Evolutionary conservation across 2,888 invertebrate species (phyloP).

Genomic region (Lacanobia wlatinum): DNA sequence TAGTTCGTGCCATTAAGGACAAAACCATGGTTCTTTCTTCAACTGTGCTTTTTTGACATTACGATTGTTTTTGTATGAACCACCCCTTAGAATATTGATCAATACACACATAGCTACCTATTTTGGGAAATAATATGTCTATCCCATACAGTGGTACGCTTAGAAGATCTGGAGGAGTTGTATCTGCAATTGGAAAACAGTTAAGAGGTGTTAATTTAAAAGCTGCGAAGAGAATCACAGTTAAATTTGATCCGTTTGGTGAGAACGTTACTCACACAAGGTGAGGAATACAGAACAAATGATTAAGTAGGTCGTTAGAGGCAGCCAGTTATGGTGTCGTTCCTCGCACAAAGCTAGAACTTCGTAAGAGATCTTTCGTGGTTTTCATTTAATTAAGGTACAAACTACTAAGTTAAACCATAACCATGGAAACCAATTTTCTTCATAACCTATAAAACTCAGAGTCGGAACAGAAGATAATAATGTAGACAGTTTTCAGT

Average conservation of each 20-base stretch:
- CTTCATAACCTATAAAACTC: slow-evolving; percentile 33
- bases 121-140: slow-evolving; percentile 91
- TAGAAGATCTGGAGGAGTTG: slow-evolving; percentile 92
- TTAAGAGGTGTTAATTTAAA: slow-evolving; percentile 93
- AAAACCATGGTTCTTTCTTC: slow-evolving; percentile 19
- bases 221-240: slow-evolving; percentile 94
- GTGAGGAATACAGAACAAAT: slow-evolving; percentile 77
- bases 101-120: slow-evolving; percentile 61
- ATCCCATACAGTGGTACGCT: slow-evolving; percentile 93
- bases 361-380: background rate
- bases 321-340: background rate
- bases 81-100: slow-evolving; percentile 59
- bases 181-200: slow-evolving; percentile 94
- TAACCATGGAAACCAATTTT: background rate
- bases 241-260: slow-evolving; percentile 96
- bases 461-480: slow-evolving; percentile 1
- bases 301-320: slow-evolving; percentile 5
- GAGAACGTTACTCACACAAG: slow-evolving; percentile 92
- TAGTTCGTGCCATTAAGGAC: background rate
- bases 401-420: background rate
- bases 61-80: slow-evolving; percentile 5
- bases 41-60: slow-evolving; percentile 14
- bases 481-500: background rate
- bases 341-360: background rate
- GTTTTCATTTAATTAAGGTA: background rate